Evolutionary conservation across 2,113 vertebrate species (phyloP).

Genomic region (Xenotilapia leptura): DNA sequence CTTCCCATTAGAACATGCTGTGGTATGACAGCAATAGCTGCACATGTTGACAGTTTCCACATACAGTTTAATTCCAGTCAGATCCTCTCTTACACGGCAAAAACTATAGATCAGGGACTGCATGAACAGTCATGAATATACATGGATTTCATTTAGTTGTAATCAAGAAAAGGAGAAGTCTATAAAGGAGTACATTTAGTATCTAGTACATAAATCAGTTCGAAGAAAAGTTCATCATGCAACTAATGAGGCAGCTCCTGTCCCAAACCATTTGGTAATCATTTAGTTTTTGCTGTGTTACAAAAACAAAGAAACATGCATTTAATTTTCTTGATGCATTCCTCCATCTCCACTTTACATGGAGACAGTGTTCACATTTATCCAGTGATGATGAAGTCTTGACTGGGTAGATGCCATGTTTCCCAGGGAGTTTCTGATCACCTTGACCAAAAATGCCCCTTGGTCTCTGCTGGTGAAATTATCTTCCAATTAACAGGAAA

Average conservation of each 20-base stretch:
- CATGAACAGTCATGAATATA: neutral
- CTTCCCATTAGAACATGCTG: neutral
- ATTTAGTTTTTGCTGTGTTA: neutral
- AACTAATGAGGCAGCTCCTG: neutral
- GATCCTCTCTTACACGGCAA: neutral
- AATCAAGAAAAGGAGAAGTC: neutral
- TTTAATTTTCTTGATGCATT: neutral
- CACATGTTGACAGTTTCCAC: neutral
- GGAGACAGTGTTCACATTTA: neutral
- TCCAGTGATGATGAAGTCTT: neutral
- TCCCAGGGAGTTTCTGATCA: neutral
- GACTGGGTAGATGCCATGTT: neutral
- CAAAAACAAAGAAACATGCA: neutral
- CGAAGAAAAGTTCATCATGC: neutral
- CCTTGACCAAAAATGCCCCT: neutral
- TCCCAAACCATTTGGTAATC: neutral
- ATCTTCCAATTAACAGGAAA: neutral
- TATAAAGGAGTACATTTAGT: neutral
- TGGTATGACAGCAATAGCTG: neutral
- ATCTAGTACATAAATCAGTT: neutral
- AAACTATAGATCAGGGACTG: neutral
- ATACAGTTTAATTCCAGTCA: neutral
- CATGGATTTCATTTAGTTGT: neutral
- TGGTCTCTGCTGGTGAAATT: neutral
- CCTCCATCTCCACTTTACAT: neutral